Conservation (phyloP, 2,888 invertebrate species). For the Acanthopleura granulata region DNA sequence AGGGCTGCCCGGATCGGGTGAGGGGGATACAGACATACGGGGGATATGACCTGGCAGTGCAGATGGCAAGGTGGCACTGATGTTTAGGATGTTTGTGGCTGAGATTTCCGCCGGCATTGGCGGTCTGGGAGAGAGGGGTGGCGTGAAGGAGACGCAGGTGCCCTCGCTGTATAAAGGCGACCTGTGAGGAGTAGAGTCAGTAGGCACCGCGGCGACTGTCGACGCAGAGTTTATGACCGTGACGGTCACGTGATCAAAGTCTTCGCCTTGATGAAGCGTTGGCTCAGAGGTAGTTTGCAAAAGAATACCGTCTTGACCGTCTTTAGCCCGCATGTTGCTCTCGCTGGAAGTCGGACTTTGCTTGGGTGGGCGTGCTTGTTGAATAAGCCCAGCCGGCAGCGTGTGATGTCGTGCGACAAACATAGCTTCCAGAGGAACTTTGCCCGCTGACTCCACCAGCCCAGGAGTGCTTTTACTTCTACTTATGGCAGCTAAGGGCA, state of each 20-base stretch:
- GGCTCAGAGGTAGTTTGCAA: conserved; percentile 14
- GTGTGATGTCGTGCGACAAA: conserved; percentile 53
- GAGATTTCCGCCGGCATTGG: neutral
- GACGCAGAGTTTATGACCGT: conserved; percentile 7
- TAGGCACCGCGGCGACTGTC: neutral
- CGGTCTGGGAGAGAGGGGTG: neutral
- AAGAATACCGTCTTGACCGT: neutral
- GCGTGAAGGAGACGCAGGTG: neutral
- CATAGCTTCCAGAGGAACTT: conserved; percentile 76
- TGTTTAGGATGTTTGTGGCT: neutral
- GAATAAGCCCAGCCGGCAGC: conserved; percentile 48
- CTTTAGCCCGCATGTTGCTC: neutral
- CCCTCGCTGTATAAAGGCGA: neutral
- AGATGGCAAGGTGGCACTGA: conserved; percentile 15
- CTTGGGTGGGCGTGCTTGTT: neutral
- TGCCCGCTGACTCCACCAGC: conserved; percentile 91
- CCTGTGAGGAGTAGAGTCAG: neutral
- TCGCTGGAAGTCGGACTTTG: conserved; percentile 25
- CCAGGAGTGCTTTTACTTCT: conserved; percentile 97
- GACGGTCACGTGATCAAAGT: neutral
- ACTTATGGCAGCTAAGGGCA: conserved; percentile 81
- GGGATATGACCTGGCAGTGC: neutral
- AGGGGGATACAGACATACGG: conserved; percentile 3
- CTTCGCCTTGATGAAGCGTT: neutral
- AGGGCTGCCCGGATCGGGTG: neutral